Percentiles rank a stretch among this genome's conserved stretches.
Evolutionary conservation across 1,140 invertebrate species (phyloP).

Genomic region (Neodiprion pinetum): DNA sequence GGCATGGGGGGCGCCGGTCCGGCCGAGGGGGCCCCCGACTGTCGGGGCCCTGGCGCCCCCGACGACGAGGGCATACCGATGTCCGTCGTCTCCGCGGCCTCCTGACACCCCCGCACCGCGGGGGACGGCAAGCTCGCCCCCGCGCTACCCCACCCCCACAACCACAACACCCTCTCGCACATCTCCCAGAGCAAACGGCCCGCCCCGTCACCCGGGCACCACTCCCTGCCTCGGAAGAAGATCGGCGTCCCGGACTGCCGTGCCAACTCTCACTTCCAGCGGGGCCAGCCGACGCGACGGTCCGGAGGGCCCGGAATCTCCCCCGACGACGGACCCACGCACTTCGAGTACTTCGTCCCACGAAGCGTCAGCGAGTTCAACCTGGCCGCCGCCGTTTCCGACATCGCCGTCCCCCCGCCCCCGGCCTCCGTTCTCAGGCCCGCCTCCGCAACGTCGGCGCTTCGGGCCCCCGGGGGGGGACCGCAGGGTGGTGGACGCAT

Average conservation of each 20-base stretch:
- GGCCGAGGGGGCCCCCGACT: constrained; percentile 45
- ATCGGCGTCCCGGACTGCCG: constrained; percentile 48
- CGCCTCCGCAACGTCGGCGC: constrained; percentile 36
- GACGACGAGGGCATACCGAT: constrained; percentile 67
- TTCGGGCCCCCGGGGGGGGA: constrained; percentile 36
- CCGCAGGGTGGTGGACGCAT: constrained; percentile 44
- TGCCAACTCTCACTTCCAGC: constrained; percentile 64
- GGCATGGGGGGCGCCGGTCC: constrained; percentile 50
- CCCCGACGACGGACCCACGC: constrained; percentile 60
- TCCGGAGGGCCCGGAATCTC: constrained; percentile 64
- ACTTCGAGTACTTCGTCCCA: constrained; percentile 83
- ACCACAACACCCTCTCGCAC: constrained; percentile 35
- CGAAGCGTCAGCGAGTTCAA: constrained; percentile 83
- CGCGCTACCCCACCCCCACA: constrained; percentile 13
- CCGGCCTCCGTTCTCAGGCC: constrained; percentile 48
- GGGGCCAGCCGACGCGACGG: constrained; percentile 69
- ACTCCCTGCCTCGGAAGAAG: constrained; percentile 69
- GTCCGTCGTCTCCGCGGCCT: constrained; percentile 64
- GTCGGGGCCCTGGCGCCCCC: constrained; percentile 47
- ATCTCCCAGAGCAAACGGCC: constrained; percentile 44
- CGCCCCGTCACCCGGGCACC: constrained; percentile 64
- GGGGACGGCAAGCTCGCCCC: constrained; percentile 51
- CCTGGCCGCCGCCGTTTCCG: constrained; percentile 67
- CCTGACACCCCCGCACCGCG: constrained; percentile 69
- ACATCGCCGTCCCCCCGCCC: constrained; percentile 59